Evolutionary conservation across 2,888 invertebrate species (phyloP).

Genomic region (Galeopsomyia nigrocyanea): DNA sequence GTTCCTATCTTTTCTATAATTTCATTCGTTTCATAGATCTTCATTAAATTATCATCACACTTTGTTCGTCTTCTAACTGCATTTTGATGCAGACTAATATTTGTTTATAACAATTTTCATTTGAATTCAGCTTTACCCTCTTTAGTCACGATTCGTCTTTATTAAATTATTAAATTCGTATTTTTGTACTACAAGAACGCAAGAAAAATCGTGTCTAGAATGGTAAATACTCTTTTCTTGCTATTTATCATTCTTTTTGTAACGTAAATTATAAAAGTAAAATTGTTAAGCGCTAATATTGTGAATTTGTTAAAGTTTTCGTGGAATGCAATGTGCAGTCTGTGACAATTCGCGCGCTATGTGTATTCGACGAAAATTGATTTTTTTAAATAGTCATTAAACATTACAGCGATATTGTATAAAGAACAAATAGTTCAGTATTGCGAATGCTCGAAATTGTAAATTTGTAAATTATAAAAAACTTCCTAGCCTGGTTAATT

Average conservation of each 20-base stretch:
- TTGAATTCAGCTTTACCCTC: constrained; percentile 21
- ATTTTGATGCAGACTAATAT: constrained; percentile 11
- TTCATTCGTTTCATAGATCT: constrained; percentile 12
- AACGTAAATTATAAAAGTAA: constrained; percentile 17
- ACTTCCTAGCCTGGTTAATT: constrained; percentile 51
- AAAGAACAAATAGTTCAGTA: constrained; percentile 10
- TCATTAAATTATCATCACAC: constrained; percentile 8
- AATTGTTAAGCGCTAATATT: constrained; percentile 36
- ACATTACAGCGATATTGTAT: constrained; percentile 37
- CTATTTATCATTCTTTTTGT: constrained; percentile 27
- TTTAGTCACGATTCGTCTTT: constrained; percentile 17
- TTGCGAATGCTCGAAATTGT: constrained; percentile 40
- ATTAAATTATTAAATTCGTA: not conserved
- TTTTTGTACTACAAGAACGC: not conserved
- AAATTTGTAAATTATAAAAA: constrained; percentile 34
- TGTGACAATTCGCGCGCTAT: constrained; percentile 27
- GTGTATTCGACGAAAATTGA: constrained; percentile 37
- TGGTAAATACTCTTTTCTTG: constrained; percentile 21
- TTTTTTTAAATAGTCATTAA: constrained; percentile 1
- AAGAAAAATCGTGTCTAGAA: constrained; percentile 16
- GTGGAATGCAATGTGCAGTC: constrained; percentile 24
- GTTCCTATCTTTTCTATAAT: constrained; percentile 38
- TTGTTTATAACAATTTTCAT: constrained; percentile 23
- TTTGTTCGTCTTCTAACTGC: constrained; percentile 4
- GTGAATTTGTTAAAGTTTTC: constrained; percentile 24